Base-by-base conservation (phyloP, 2,113 vertebrate genomes). In the Electrona antarctica region DNA sequence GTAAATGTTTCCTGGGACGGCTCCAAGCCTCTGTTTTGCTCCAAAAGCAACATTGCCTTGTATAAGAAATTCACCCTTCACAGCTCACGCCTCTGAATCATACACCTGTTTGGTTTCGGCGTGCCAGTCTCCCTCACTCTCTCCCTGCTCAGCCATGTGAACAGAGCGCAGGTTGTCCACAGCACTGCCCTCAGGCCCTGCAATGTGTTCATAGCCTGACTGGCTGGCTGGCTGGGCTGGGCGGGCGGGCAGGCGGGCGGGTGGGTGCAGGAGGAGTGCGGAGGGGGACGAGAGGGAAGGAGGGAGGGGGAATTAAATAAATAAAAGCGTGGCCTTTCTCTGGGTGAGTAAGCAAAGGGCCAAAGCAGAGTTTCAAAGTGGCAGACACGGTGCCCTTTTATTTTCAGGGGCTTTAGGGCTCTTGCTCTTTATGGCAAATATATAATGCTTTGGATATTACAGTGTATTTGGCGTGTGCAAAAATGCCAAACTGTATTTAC, bases 31-130 rank as follows among this genome's bases (percentile, higher is more conserved):
- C 74, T 82, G 81, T 80, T 41, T 82, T 81, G 83, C 78, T 89
- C 84, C 80, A 91, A 88, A 89, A 86, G 79, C 87, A 91, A 88
- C 88, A 91, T 68, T 79, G 87, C 89, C 88, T 89, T 77, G 82
- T 79, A 85, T 83, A 82, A 89, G 82, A 88, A 89, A 91, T 90
- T 88, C 90, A 92, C 90, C 87, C 92, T 91, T 93, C 91, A 92
- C 91, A 92, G 92, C 89, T 88, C 84, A 71, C 87, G 83, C 89
- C 84, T 92, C 88, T 84, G 82, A 91, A 89, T 91, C 91, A 90
- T 91, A 92, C 93, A 94, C 93, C 92, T 94, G 93, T 92, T 91
- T 91, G 88, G 88, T 86, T 91, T 85, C 86, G 76, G 88, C 62
- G 85, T 93, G 93, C 91, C 92, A 94, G 92, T 88, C 87, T 88